Base-by-base conservation (phyloP, 2,797 vertebrate species). In the Sebastes steindachneri region DNA sequence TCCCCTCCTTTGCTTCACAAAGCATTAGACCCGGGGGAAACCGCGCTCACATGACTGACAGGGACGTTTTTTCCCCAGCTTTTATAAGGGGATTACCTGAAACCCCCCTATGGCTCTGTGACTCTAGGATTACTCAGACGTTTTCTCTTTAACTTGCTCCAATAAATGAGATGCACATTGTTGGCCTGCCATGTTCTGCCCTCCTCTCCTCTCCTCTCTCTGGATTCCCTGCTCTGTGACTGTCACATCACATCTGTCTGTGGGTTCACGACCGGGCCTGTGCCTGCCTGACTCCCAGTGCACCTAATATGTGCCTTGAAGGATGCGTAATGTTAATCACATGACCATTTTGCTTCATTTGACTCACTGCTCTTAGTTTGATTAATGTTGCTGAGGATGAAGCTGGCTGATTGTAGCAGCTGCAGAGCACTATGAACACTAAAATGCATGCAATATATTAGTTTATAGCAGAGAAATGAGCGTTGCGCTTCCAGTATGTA, bases 41-140 rank as follows among this genome's bases (percentile, higher is more conserved):
- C 74, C 45, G 45, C 59, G 10, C 68, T 82, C 66, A 60, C 60
- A 81, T 89, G 82, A 82, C 65, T 79, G 75, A 91, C 87, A 81
- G 85, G 68, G 65, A 33, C 45, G 28, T n/a, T 51, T 70, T 87
- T 81, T 79, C 80, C 70, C 48, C 48, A 54, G 48, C 71, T 70
- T 75, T 87, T 72, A 67, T 75, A 75, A 84, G 23, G 68, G 81
- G 86, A 92, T 86, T 85, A 87, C 84, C 89, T 90, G 85, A 92
- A 91, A 79, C 73, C 82, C 84, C 54, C 91, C 87, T 54, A 5
- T 68, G 84, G 88, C 82, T 83, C 26, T 80, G 55, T 82, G 73
- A 87, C 75, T 85, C 83, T 86, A 73, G 71, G 78, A 91, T 93
- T 90, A 88, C 91, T 78, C 73, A 59, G 68, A 81, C 8, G 75